Evolutionary conservation across 2,113 vertebrate genomes (phyloP).

Genomic region (Oreotrochilus melanogaster): DNA sequence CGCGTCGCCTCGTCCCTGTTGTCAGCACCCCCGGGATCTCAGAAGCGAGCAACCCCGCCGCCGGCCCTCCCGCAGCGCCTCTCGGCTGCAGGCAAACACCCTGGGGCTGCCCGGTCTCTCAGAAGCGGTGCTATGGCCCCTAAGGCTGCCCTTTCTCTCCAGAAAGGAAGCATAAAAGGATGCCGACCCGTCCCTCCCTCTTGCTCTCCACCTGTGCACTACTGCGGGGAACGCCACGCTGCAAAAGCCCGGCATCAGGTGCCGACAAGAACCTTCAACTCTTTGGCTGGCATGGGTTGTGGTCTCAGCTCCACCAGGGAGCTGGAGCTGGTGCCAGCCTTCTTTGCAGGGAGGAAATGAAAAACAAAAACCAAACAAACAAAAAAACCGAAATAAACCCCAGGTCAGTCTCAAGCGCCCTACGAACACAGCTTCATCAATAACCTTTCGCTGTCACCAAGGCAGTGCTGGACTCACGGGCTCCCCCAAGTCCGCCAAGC

Average conservation of each 20-base stretch:
- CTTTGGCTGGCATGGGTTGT: background rate
- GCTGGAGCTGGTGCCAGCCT: background rate
- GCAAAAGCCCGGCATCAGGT: background rate
- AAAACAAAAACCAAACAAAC: background rate
- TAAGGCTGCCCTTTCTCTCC: background rate
- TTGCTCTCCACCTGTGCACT: background rate
- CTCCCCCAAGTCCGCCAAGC: background rate
- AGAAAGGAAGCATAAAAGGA: fast-evolving
- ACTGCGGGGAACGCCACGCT: fast-evolving
- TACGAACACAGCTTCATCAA: background rate
- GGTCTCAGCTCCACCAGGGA: background rate
- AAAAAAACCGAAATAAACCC: background rate
- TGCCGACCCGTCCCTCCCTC: fast-evolving
- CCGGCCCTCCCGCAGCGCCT: background rate
- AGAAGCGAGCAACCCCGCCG: background rate
- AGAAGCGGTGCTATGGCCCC: background rate
- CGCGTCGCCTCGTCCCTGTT: background rate
- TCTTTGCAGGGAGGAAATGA: background rate
- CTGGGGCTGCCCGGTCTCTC: background rate
- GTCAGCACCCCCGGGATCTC: slow-evolving; percentile 69
- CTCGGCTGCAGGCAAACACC: background rate
- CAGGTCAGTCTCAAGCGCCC: too few relatives aligned
- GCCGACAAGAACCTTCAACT: background rate
- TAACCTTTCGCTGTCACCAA: fast-evolving
- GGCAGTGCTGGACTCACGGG: fast-evolving